Percentiles rank a stretch among this genome's conserved stretches.
These are phyloP conservation scores for Bibio marci DNA, from an alignment of 2,888 invertebrate genomes.

Conservation along the genomic window DNA sequence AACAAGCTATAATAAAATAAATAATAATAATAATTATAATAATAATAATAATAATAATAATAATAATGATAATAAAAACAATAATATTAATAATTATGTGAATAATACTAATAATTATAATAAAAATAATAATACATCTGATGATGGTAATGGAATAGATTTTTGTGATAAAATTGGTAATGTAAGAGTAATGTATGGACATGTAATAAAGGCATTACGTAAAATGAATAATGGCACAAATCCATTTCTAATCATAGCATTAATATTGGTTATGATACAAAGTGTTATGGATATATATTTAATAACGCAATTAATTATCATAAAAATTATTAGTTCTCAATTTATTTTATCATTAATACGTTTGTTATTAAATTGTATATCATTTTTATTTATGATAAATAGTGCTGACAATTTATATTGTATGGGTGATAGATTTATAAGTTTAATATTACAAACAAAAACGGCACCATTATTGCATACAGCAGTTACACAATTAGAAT, in stretches of 20 bases:
- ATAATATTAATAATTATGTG: too few relatives aligned
- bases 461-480: too few relatives aligned
- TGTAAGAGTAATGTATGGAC: background rate
- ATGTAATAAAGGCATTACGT: background rate
- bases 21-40: too few relatives aligned
- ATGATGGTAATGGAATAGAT: too few relatives aligned
- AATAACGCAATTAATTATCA: background rate
- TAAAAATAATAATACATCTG: too few relatives aligned
- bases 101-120: too few relatives aligned
- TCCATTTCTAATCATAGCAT: background rate
- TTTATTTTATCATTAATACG: background rate
- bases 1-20: too few relatives aligned
- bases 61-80: too few relatives aligned
- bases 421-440: background rate
- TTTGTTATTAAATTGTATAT: background rate
- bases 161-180: background rate
- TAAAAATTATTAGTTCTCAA: background rate
- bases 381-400: background rate
- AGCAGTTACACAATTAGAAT: slow-evolving; percentile 3
- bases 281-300: background rate
- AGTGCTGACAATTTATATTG: background rate
- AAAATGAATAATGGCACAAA: background rate
- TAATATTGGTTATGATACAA: background rate
- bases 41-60: too few relatives aligned
- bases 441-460: too few relatives aligned